Base-by-base conservation (phyloP, 2,113 vertebrate species). In the Nothobranchius furzeri region DNA sequence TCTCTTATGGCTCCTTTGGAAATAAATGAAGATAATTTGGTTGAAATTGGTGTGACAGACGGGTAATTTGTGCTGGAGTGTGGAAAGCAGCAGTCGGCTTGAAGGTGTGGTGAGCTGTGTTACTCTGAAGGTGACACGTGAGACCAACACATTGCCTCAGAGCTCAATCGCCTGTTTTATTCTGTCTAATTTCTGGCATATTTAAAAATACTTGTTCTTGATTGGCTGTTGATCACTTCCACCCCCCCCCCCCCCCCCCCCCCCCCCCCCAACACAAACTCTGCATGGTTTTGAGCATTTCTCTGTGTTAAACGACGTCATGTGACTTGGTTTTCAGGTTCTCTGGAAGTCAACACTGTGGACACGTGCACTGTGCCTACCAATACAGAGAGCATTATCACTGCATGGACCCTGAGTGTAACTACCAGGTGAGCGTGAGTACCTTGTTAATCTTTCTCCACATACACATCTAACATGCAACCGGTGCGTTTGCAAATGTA, bases 341-440 rank as follows among this genome's bases (percentile, higher is more conserved):
- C 88, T 99, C 97, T 9, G 97, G 97, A 82, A 99, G 97, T 78
- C 98, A 99, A 88, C 98, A 99, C 91, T 99, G 98, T 58, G 98
- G 98, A 56, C 97, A 99, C 3, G 95, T 98, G 83, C 97, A 99
- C 90, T 99, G 98, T 74, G 97, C 98, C 0, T 99, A 99, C 93
- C 98, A 99, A 91, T 99, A 99, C 84, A 90, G 97, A 20, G 98
- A 99, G 68, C 98, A 99, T 88, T 99, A 99, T 89, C 98, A 99
- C 92, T 99, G 98, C 93, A 95, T 99, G 72, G 98, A 99, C 90
- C 96, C 97, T 0, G 98, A 99, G 90, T 99, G 98, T 92, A 99
- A 99, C 94, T 99, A 98, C 89, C 96, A 99, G 96, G 98, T 99
- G 92, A 89, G 90, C 73, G 61, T 75, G 63, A 85, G 83, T 82